Conservation (phyloP, 2,888 invertebrate species). For the Drosophila birchii region DNA sequence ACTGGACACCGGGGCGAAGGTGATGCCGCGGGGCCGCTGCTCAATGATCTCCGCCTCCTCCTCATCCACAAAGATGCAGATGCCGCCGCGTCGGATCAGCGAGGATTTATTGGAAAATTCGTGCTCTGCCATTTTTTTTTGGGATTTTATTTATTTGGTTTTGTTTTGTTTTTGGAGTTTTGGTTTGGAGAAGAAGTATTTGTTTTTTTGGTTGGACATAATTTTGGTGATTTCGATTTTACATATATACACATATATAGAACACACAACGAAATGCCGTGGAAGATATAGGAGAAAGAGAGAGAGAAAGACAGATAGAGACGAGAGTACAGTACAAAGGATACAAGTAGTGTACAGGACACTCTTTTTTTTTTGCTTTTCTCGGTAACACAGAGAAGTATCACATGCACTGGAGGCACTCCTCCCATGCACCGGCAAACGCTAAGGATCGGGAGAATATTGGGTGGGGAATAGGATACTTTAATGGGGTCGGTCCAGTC, state of each 20-base stretch:
- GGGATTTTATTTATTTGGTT: conserved; percentile 38
- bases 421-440: conserved; percentile 66
- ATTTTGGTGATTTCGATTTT: conserved; percentile 65
- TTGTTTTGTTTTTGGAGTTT: conserved; percentile 21
- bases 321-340: conserved; percentile 34
- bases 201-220: conserved; percentile 66
- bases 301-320: conserved; percentile 50
- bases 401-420: conserved; percentile 32
- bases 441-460: conserved; percentile 27
- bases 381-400: conserved; percentile 14
- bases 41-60: conserved; percentile 83
- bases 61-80: conserved; percentile 85
- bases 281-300: conserved; percentile 44
- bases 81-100: conserved; percentile 84
- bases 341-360: conserved; percentile 16
- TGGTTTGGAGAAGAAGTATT: conserved; percentile 40
- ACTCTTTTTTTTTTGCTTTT: background rate
- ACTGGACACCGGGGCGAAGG: conserved; percentile 71
- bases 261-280: conserved; percentile 45
- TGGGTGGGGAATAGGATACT: conserved; percentile 5
- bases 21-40: conserved; percentile 77
- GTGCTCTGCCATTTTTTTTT: conserved; percentile 59
- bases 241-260: conserved; percentile 64
- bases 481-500: conserved; percentile 13
- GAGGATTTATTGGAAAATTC: conserved; percentile 83